A percentile compares a stretch with the other conserved stretches of the same genome.
Conservation (phyloP, 2,797 vertebrate species). For the Columba guinea region DNA sequence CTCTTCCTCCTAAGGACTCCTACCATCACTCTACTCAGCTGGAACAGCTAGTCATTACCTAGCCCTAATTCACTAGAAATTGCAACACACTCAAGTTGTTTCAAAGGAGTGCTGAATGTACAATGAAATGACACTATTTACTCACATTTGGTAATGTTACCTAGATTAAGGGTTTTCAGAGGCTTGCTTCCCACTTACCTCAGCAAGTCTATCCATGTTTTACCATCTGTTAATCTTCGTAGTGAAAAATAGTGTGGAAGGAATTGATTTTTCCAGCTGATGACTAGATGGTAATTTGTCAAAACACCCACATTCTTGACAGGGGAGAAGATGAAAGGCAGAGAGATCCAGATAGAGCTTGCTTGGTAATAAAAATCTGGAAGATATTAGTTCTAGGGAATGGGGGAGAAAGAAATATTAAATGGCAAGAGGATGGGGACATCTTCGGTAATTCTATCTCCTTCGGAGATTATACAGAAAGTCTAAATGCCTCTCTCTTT, state of each 20-base stretch:
- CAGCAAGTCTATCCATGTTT: neutral
- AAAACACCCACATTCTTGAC: neutral
- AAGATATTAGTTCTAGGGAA: neutral
- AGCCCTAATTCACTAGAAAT: neutral
- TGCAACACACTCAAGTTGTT: neutral
- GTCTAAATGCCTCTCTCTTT: neutral
- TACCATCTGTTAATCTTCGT: neutral
- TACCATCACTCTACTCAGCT: neutral
- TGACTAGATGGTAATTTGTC: neutral
- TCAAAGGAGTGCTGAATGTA: neutral
- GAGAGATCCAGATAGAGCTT: neutral
- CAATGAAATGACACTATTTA: neutral
- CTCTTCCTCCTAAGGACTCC: neutral
- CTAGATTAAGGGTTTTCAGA: neutral
- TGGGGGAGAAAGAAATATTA: neutral
- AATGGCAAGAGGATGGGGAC: neutral
- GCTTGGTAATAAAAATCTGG: neutral
- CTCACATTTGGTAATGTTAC: neutral
- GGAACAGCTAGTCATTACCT: neutral
- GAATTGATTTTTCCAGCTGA: neutral
- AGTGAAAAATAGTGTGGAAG: neutral
- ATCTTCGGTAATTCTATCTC: neutral
- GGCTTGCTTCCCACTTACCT: neutral
- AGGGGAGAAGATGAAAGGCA: neutral
- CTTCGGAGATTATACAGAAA: neutral